Percentiles rank a stretch among this genome's conserved stretches.
These are phyloP conservation scores for Malurus melanocephalus DNA, from an alignment of 2,113 vertebrate species.

Conservation along the genomic window DNA sequence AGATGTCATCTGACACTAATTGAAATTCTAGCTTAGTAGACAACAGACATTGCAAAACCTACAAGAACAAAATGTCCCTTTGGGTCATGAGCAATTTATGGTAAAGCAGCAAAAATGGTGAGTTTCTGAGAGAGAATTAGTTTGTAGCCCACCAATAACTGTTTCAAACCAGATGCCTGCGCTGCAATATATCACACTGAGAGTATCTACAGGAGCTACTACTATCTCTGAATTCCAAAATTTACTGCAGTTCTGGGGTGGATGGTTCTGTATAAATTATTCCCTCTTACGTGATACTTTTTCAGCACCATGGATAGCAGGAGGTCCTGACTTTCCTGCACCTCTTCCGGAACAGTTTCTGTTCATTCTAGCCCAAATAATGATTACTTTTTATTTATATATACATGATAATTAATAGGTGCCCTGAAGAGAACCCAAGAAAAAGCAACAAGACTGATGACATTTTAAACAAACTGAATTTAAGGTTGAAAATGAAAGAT, in stretches of 20 bases:
- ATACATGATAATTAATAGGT: not conserved
- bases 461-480: not conserved
- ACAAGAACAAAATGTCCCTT: constrained; percentile 9
- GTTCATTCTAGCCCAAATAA: not conserved
- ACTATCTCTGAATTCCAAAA: constrained; percentile 15
- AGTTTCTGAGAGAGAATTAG: constrained; percentile 6
- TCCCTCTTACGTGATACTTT: not conserved
- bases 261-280: not conserved
- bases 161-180: constrained; percentile 13
- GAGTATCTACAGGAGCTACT: not conserved
- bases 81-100: constrained; percentile 36
- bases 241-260: not conserved
- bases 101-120: constrained; percentile 7
- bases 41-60: constrained; percentile 7
- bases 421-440: not conserved
- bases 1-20: constrained; percentile 1
- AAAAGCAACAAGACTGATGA: not conserved
- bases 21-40: constrained; percentile 45
- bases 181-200: constrained; percentile 29
- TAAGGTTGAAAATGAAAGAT: not conserved
- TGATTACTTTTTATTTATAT: not conserved
- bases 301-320: not conserved
- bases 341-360: not conserved
- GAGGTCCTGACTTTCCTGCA: not conserved
- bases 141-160: not conserved